Conservation (phyloP, 2,113 vertebrate species). For the Prinia subflava region DNA sequence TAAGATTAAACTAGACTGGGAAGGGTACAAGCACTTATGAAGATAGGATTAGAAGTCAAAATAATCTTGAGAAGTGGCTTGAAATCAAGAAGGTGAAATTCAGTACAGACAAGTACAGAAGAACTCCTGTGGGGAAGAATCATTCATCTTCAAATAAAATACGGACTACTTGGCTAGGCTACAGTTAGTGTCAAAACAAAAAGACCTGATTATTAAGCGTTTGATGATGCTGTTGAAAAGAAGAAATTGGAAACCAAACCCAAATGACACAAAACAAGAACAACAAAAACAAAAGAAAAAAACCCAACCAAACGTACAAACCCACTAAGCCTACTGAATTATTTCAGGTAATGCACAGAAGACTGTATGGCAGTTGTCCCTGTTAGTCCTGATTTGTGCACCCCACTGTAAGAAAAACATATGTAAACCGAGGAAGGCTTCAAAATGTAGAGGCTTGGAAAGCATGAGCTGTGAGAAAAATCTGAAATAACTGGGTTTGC, state of each 20-base stretch:
- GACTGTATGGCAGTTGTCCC: neutral
- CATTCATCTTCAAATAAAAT: neutral
- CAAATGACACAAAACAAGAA: neutral
- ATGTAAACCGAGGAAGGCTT: neutral
- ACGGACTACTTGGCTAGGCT: neutral
- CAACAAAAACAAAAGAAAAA: neutral
- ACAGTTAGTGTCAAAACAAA: neutral
- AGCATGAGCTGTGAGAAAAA: neutral
- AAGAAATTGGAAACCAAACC: neutral
- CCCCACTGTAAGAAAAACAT: neutral
- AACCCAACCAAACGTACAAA: neutral
- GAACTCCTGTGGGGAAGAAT: neutral
- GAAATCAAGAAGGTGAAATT: slow-evolving; percentile 5
- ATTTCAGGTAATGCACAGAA: neutral
- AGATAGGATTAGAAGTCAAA: neutral
- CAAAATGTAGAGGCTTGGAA: neutral
- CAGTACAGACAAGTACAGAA: neutral
- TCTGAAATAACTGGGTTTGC: neutral
- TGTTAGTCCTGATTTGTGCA: neutral
- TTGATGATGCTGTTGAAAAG: neutral
- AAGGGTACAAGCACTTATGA: neutral
- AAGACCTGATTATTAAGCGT: neutral
- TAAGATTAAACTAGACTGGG: neutral
- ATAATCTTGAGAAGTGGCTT: neutral
- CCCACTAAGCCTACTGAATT: neutral